Percentiles rank a stretch among this genome's conserved stretches.
These are phyloP conservation scores for Muscina levida DNA, from an alignment of 2,888 invertebrate genomes.

Conservation along the genomic window DNA sequence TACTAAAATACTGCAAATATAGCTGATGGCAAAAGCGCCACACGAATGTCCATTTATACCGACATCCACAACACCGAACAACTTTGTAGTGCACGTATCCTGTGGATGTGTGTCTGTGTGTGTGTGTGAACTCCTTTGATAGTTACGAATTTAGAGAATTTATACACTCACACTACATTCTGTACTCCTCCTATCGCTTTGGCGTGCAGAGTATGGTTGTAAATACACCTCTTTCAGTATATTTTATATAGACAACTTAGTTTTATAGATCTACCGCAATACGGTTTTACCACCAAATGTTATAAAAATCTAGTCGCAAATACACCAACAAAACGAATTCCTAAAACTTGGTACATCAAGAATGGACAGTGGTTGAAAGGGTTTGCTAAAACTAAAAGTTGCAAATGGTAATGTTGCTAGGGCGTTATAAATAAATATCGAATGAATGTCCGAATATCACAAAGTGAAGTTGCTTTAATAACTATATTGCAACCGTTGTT, in stretches of 20 bases:
- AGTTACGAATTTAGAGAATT: too few relatives aligned
- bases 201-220: neutral
- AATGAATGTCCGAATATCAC: too few relatives aligned
- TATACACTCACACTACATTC: too few relatives aligned
- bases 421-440: too few relatives aligned
- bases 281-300: conserved; percentile 56
- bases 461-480: too few relatives aligned
- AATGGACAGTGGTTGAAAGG: conserved; percentile 50
- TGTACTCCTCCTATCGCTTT: neutral
- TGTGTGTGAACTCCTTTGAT: too few relatives aligned
- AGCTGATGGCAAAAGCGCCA: conserved; percentile 59
- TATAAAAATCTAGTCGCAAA: conserved; percentile 56
- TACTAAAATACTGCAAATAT: conserved; percentile 24
- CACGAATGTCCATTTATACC: neutral
- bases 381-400: too few relatives aligned
- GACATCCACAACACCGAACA: neutral
- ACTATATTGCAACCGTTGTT: too few relatives aligned
- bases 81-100: conserved; percentile 33
- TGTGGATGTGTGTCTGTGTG: conserved; percentile 16
- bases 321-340: conserved; percentile 12
- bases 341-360: conserved; percentile 29
- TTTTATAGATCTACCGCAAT: conserved; percentile 62
- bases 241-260: conserved; percentile 57
- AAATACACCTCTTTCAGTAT: conserved; percentile 46
- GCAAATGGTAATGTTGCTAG: too few relatives aligned